Evolutionary conservation across 2,113 vertebrate species (phyloP).

Genomic region (Nyctibius bracteatus): DNA sequence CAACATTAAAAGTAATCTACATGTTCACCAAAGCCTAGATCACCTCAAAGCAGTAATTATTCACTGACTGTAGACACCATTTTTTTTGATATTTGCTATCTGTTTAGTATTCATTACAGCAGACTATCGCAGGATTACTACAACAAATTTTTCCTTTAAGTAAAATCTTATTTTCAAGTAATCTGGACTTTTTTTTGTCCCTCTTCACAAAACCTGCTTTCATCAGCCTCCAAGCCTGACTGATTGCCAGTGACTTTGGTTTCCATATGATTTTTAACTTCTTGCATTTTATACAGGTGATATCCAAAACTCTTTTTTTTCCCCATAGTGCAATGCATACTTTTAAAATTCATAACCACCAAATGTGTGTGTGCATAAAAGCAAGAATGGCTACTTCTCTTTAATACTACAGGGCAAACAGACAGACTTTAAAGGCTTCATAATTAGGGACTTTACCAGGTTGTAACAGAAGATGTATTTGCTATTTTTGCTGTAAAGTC

Average conservation of each 20-base stretch:
- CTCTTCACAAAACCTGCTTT: not conserved
- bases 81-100: not conserved
- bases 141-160: not conserved
- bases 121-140: slow-evolving; percentile 16
- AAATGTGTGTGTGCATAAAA: not conserved
- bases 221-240: not conserved
- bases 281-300: slow-evolving; percentile 35
- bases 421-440: slow-evolving; percentile 6
- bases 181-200: not conserved
- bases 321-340: not conserved
- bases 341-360: slow-evolving; percentile 36
- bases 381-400: not conserved
- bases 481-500: not conserved
- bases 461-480: slow-evolving; percentile 13
- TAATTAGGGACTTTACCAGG: not conserved
- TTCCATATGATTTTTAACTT: slow-evolving; percentile 26
- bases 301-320: not conserved
- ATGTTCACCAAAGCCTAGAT: slow-evolving; percentile 47
- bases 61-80: not conserved
- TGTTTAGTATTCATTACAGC: slow-evolving; percentile 33
- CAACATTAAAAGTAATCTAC: slow-evolving; percentile 60
- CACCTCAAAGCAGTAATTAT: slow-evolving; percentile 28
- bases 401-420: not conserved
- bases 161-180: slow-evolving; percentile 15
- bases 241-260: not conserved